These are phyloP conservation scores for Drosophila saltans DNA, from an alignment of 1,140 invertebrate species.

Conservation along the genomic window DNA sequence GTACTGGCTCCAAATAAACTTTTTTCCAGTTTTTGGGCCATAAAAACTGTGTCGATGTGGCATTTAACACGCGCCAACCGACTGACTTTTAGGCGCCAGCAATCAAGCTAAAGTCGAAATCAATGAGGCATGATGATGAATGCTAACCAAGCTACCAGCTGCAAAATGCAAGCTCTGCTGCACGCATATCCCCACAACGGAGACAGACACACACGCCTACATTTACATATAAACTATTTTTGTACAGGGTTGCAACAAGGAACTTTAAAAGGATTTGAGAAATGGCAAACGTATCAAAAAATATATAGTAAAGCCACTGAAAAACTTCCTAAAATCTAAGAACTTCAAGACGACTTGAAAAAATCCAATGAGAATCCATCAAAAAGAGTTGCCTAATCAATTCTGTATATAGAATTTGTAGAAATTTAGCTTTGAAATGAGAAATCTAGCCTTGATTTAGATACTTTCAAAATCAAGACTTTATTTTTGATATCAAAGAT, in stretches of 20 bases:
- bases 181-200: slow-evolving; percentile 5
- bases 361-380: too few relatives aligned
- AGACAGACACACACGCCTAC: not conserved
- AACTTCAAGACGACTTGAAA: too few relatives aligned
- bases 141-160: slow-evolving; percentile 10
- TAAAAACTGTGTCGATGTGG: slow-evolving; percentile 70
- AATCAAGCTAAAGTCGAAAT: slow-evolving; percentile 21
- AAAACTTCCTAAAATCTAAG: too few relatives aligned
- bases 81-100: slow-evolving; percentile 53
- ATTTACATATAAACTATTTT: not conserved
- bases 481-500: too few relatives aligned
- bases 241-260: not conserved
- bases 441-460: too few relatives aligned
- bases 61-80: slow-evolving; percentile 40
- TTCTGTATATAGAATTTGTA: too few relatives aligned
- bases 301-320: too few relatives aligned
- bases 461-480: too few relatives aligned
- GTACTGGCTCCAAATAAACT: slow-evolving; percentile 60
- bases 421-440: too few relatives aligned
- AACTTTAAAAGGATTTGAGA: too few relatives aligned
- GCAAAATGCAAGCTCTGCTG: slow-evolving; percentile 25
- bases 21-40: slow-evolving; percentile 22
- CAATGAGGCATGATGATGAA: slow-evolving; percentile 36
- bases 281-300: too few relatives aligned
- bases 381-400: too few relatives aligned